These are phyloP conservation scores for Nothobranchius furzeri DNA, from an alignment of 2,113 vertebrate genomes.

Conservation along the genomic window DNA sequence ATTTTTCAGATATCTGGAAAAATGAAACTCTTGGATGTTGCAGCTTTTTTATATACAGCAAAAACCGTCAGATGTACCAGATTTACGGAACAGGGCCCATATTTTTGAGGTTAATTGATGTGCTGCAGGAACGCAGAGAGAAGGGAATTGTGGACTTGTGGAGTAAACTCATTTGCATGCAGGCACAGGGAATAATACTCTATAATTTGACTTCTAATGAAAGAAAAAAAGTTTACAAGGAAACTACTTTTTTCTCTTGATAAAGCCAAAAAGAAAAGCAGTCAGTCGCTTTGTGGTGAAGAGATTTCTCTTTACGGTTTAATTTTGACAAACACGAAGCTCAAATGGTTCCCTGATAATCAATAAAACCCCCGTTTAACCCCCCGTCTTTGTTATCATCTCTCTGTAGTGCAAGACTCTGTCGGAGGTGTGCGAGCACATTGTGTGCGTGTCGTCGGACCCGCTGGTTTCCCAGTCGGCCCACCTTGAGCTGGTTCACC, in stretches of 20 bases:
- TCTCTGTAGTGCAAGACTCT: slow-evolving; percentile 87
- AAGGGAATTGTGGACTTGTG: neutral
- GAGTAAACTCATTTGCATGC: neutral
- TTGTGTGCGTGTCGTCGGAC: slow-evolving; percentile 91
- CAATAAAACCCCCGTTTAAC: neutral
- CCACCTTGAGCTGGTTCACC: slow-evolving; percentile 86
- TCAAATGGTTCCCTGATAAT: neutral
- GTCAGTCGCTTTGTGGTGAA: neutral
- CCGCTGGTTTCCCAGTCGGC: slow-evolving; percentile 88
- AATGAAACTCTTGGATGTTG: neutral
- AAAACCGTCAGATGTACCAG: no score
- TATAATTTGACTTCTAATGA: neutral
- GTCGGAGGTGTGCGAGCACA: slow-evolving; percentile 93
- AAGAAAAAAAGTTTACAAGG: neutral
- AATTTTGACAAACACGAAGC: slow-evolving; percentile 3
- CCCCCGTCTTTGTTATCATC: slow-evolving; percentile 4
- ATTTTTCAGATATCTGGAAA: neutral
- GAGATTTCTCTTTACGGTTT: neutral
- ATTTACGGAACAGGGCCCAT: neutral
- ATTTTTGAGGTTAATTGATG: neutral
- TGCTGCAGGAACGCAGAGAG: neutral
- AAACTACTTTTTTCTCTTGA: neutral
- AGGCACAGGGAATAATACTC: neutral
- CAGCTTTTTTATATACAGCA: no score
- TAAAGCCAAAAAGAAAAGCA: neutral